phyloP scores from a whole-genome alignment of 2,797 vertebrate species.

The Eulemur albifrons region DNA sequence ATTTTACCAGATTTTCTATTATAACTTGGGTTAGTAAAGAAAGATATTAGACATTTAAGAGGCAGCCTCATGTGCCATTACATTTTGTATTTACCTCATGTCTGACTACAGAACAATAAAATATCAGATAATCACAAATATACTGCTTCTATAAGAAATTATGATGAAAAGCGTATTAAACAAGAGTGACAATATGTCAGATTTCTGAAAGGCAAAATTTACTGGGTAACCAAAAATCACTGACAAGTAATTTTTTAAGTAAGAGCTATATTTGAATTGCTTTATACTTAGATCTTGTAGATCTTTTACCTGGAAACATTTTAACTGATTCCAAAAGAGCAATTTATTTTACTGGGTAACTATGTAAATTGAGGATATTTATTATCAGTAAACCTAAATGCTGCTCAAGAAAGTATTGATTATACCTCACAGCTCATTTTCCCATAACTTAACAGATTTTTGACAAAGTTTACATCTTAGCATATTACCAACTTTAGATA shows the following conservation, averaged over 20 bases:
- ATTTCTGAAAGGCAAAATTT: constrained; percentile 14
- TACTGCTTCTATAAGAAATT: background rate
- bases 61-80: background rate
- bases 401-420: background rate
- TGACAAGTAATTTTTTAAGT: background rate
- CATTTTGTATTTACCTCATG: background rate
- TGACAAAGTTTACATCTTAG: background rate
- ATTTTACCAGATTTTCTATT: background rate
- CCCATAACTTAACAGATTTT: background rate
- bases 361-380: background rate
- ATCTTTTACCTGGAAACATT: background rate
- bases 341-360: background rate
- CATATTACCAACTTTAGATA: constrained; percentile 27
- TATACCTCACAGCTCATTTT: background rate
- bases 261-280: background rate
- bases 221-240: background rate
- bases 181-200: background rate
- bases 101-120: background rate
- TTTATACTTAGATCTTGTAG: background rate
- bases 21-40: background rate
- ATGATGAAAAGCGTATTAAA: constrained; percentile 1
- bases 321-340: constrained; percentile 13
- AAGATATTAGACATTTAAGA: background rate
- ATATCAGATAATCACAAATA: background rate
- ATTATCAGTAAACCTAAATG: background rate